Base-by-base conservation (phyloP, 2,888 invertebrate genomes). In the Amiota communis region DNA sequence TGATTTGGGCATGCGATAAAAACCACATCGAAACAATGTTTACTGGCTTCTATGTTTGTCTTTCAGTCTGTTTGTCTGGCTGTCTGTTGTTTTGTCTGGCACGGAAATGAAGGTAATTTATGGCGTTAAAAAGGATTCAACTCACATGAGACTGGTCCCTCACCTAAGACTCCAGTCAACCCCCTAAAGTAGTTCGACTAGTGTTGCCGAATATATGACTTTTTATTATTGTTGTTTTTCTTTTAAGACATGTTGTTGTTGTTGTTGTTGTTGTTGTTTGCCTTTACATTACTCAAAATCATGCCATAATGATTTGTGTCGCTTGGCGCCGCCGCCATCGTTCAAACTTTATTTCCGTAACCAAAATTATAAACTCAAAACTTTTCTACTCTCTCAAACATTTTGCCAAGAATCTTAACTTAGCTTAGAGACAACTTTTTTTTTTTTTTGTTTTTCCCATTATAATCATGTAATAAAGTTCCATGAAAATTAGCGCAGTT, bases 101-200 rank as follows among this genome's bases (percentile, higher is more conserved):
- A 80, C 83, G 83, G 83, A 83, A 83, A 83, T 84, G 79, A 83
- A 83, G 83, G 82, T 84, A 83, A 83, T 83, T 83, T 83, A 83
- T 83, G 82, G 84, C 79, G 83, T 78, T 79, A 83, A 82, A 83
- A 83, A 81, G 82, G 83, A 83, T 83, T 83, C 53, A 48, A 59
- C 59, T 59, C 11, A 20, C 20, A 59, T 36, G 36, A 36, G 36
- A 36, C 36, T 36, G 36, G 36, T 36, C 8, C 36, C 36, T 36
- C 36, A 36, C 17, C 17, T 11, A 15, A 77, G 80, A 78, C 78
- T 80, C 73, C 76, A 80, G 75, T 72, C 64, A 49, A 15, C 15
- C 10, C 13, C 23, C 23, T 67, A 49, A 23, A 36, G 48, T 67
- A 12, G 17, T 20, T 59, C 17, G 11, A 20, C 9, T 59, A 59